Evolutionary conservation across 1,140 invertebrate species (phyloP).

Genomic region (Pseudomyrmex concolor): DNA sequence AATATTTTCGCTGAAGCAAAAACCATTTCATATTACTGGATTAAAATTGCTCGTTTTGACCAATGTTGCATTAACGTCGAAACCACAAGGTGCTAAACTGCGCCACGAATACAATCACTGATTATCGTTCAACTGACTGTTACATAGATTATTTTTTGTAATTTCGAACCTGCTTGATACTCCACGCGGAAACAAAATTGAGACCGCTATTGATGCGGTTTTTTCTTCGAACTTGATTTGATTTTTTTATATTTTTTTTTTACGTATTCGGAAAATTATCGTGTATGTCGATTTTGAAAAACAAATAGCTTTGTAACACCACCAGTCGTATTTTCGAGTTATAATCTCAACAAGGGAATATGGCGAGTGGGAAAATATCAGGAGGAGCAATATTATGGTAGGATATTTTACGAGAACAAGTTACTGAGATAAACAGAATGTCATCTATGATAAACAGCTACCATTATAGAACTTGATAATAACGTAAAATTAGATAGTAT

Average conservation of each 20-base stretch:
- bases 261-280: background rate
- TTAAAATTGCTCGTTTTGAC: background rate
- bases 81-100: slow-evolving; percentile 20
- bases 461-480: slow-evolving; percentile 68
- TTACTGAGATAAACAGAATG: slow-evolving; percentile 51
- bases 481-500: slow-evolving; percentile 62
- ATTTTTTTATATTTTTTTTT: slow-evolving; percentile 18
- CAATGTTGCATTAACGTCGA: slow-evolving; percentile 6
- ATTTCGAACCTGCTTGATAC: background rate
- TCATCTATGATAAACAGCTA: slow-evolving; percentile 67
- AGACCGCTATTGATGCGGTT: background rate
- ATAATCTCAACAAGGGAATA: slow-evolving; percentile 82
- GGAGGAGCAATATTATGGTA: slow-evolving; percentile 52
- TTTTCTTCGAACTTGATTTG: slow-evolving; percentile 24
- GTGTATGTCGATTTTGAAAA: slow-evolving; percentile 67
- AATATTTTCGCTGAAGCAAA: background rate
- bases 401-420: slow-evolving; percentile 19
- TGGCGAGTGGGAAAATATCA: slow-evolving; percentile 47
- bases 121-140: slow-evolving; percentile 2
- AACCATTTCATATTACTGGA: background rate
- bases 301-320: slow-evolving; percentile 81
- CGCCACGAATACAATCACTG: slow-evolving; percentile 11
- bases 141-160: background rate
- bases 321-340: slow-evolving; percentile 84
- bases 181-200: slow-evolving; percentile 19